Evolutionary conservation across 2,888 invertebrate genomes (phyloP).

Genomic region (Drosophila kambysellisi): DNA sequence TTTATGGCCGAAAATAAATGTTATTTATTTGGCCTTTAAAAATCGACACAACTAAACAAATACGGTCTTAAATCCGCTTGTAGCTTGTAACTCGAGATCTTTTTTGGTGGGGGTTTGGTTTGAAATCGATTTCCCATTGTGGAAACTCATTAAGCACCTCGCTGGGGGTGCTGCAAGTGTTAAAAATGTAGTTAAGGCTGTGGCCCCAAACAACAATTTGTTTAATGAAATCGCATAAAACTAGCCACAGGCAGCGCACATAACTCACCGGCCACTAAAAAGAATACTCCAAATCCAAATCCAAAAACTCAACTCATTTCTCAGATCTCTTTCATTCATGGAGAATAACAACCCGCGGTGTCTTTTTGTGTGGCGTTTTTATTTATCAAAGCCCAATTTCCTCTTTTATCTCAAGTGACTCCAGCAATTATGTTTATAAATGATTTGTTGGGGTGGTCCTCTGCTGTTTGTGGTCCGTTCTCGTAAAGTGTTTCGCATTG

Average conservation of each 20-base stretch:
- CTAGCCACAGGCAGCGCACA: conserved; percentile 49
- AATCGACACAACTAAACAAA: conserved; percentile 52
- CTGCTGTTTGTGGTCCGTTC: conserved; percentile 24
- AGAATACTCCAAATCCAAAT: conserved; percentile 1
- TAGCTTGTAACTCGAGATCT: conserved; percentile 21
- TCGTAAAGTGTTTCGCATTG: conserved; percentile 23
- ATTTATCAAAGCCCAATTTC: conserved; percentile 13
- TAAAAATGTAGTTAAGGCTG: conserved; percentile 71
- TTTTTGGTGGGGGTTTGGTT: neutral
- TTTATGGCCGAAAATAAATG: conserved; percentile 73
- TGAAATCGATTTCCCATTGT: conserved; percentile 53
- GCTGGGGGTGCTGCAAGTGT: conserved; percentile 66
- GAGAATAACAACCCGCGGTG: conserved; percentile 63
- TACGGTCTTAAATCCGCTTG: neutral
- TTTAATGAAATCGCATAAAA: conserved; percentile 58
- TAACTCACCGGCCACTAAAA: conserved; percentile 18
- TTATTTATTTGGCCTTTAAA: conserved; percentile 62
- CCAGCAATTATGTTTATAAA: conserved; percentile 72
- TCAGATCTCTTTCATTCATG: conserved; percentile 49
- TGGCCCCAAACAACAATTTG: conserved; percentile 64
- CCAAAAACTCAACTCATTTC: conserved; percentile 27
- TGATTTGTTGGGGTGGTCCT: conserved; percentile 76
- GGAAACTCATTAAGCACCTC: conserved; percentile 43
- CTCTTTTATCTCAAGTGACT: conserved; percentile 56
- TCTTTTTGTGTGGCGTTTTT: conserved; percentile 53